Base-by-base conservation (phyloP, 2,797 vertebrate species). In the Pipistrellus pipistrellus region DNA sequence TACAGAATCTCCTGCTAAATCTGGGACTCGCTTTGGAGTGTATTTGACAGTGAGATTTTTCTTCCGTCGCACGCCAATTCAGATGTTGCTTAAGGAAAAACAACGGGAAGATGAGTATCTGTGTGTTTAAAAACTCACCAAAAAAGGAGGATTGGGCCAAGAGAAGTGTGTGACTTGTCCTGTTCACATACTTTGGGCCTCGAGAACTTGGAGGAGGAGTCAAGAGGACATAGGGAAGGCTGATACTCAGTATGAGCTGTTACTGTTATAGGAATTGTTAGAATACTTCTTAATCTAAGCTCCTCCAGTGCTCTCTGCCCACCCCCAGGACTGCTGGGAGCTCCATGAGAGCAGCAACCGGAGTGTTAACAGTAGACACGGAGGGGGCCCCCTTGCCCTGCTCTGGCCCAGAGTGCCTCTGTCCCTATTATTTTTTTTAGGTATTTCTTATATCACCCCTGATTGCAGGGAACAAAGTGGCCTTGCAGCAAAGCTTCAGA, bases 1-100 rank as follows among this genome's bases (percentile, higher is more conserved):
- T 85, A 78, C 35, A 91, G 83, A 89, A 73, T 25, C 59, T 71
- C 85, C 81, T 78, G 53, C 90, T 90, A 38, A 96, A 89, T 72
- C 57, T 85, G 48, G 59, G 84, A 53, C 72, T 73, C 0, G 25
- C 81, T 97, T 72, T 57, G 32, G 18, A 76, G 71, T 90, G 81
- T 80, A 32, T 35, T 80, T 55, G 80, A 73, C 27, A 51, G 80
- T 8, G 30, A 55, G n/a, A 44, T 81, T 95, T 82, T 81, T 14
- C 76, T 55, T 62, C 2, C 2, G 20, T 21, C 15, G 1, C 75
- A 51, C 18, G 62, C 51, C 90, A 81, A 38, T 46, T 88, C 53
- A 73, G 30, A 35, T 27, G 68, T 41, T 88, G 81, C 66, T 85
- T 53, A 80, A 97, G 55, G 13, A 51, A 32, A 94, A 91, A 81